These are phyloP conservation scores for Pogonus chalceus DNA, from an alignment of 1,140 invertebrate genomes.

Conservation along the genomic window DNA sequence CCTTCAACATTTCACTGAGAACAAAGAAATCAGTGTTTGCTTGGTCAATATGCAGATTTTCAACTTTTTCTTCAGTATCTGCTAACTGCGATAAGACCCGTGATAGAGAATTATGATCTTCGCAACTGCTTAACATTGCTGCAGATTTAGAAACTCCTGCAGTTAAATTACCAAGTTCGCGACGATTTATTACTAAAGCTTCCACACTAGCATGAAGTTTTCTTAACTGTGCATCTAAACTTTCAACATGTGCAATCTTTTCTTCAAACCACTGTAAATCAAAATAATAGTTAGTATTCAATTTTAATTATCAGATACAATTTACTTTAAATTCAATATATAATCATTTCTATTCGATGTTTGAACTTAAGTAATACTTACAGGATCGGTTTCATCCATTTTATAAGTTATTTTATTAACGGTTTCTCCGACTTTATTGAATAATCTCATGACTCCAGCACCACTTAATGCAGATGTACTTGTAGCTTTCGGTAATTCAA, in stretches of 20 bases:
- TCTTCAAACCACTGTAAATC: conserved; percentile 99
- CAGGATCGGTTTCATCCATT: conserved; percentile 97
- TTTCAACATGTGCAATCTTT: conserved; percentile 84
- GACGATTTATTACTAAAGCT: conserved; percentile 72
- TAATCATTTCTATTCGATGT: background rate
- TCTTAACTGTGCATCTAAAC: conserved; percentile 78
- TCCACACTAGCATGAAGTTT: conserved; percentile 85
- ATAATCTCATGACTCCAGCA: conserved; percentile 87
- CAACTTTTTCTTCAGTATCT: conserved; percentile 82
- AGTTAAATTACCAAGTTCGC: conserved; percentile 73
- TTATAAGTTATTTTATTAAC: conserved; percentile 98
- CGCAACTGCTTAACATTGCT: conserved; percentile 86
- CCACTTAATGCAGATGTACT: conserved; percentile 94
- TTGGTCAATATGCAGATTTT: conserved; percentile 81
- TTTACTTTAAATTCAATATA: conserved; percentile 5
- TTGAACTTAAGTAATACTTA: conserved; percentile 39
- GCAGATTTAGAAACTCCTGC: conserved; percentile 77
- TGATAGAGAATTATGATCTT: conserved; percentile 89
- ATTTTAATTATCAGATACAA: too few species aligned
- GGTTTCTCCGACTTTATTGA: conserved; percentile 94
- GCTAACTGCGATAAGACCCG: conserved; percentile 86
- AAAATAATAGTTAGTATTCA: too few species aligned
- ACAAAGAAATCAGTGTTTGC: conserved; percentile 92
- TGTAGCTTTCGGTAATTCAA: conserved; percentile 89
- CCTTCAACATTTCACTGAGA: conserved; percentile 87